phyloP scores from a whole-genome alignment of 2,888 invertebrate genomes.

The Coenonympha glycerion region DNA sequence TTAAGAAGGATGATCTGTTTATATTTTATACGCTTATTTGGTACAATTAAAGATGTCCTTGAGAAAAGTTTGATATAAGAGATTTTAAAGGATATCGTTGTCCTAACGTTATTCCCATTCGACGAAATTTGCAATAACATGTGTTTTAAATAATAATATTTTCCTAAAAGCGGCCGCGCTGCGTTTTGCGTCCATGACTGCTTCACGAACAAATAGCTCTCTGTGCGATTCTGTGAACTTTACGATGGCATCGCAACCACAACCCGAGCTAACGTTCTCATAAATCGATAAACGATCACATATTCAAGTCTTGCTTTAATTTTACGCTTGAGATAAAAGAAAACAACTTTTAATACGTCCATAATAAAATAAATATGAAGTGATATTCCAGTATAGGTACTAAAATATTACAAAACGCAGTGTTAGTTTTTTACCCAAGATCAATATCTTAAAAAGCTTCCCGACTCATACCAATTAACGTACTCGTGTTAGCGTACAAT shows the following conservation, averaged over 20 bases:
- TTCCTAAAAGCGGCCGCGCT: constrained; percentile 54
- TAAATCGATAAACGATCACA: constrained; percentile 48
- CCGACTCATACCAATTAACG: constrained; percentile 35
- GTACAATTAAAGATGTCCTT: no score
- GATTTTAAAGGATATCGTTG: constrained; percentile 14
- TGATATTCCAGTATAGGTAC: constrained; percentile 6
- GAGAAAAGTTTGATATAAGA: neutral
- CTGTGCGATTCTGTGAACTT: constrained; percentile 68
- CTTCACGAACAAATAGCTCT: constrained; percentile 52
- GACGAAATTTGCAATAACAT: constrained; percentile 38
- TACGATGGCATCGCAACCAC: constrained; percentile 51
- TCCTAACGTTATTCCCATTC: constrained; percentile 16
- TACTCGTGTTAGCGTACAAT: constrained; percentile 52
- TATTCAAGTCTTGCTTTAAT: constrained; percentile 15
- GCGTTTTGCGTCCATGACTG: constrained; percentile 45
- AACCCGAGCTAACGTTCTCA: constrained; percentile 40
- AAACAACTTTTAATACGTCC: constrained; percentile 6
- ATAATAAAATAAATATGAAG: constrained; percentile 17
- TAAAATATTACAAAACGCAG: constrained; percentile 10
- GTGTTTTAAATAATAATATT: constrained; percentile 69
- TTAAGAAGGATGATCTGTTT: no score
- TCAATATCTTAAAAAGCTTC: constrained; percentile 18
- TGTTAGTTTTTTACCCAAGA: constrained; percentile 15
- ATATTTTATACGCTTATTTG: neutral
- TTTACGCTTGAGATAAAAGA: constrained; percentile 8